Evolutionary conservation across 2,113 vertebrate genomes (phyloP), one percentile per base, ranked within the genome.

Genomic region (Hippocampus comes): DNA sequence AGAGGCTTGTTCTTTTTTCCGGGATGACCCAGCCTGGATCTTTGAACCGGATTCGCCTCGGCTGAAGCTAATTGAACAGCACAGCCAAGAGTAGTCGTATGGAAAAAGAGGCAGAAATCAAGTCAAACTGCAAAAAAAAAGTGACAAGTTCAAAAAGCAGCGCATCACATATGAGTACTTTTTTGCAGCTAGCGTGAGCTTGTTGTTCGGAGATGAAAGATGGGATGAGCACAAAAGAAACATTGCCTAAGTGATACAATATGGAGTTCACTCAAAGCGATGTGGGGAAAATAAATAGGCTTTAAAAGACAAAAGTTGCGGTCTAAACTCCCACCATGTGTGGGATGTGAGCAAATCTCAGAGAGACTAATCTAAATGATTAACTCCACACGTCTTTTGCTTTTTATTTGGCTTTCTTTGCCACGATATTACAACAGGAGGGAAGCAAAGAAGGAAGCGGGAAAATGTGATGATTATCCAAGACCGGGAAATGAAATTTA

Each of bases 21-120:
- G 75, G 78, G 56, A 80, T 80, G 82, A 68, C 77, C 73, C 72
- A 1, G 12, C 23, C 56, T 65, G 73, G 76, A 67, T 70, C 78
- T 82, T 80, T 88, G 83, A 84, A 78, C 71, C 71, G 46, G 76
- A 66, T 63, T 81, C 66, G 72, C 74, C 59, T 79, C 63, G 59
- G 70, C 48, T 69, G 59, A 73, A 76, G 68, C 76, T 88, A 91
- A 89, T 89, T 88, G 79, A 77, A 82, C 76, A 79, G 78, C 80
- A 84, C 67, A 77, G 46, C 68, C 80, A 66, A 68, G 71, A 73
- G 71, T 73, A 63, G 70, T 30, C 72, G 72, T 68, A 48, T 78
- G 77, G 78, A 73, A 68, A 61, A 67, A 72, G 72, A 71, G n/a
- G 25, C 48, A 46, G 65, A 46, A 38, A 21, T 70, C 5, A 41